Conservation (phyloP, 2,888 invertebrate species). For the Koerneria pararmatus region DNA sequence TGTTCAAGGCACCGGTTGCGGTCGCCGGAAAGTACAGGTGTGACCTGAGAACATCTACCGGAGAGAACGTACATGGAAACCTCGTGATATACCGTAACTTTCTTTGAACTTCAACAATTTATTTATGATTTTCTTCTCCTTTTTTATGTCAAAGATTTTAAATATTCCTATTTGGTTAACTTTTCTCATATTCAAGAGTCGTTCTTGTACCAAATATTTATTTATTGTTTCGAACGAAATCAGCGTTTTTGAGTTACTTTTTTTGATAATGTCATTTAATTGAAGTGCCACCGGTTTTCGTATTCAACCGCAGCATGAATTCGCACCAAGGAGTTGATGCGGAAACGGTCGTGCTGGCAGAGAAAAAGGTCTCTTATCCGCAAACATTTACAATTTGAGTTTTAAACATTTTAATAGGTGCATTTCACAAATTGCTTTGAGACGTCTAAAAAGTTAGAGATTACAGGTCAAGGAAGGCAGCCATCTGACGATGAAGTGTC, state of each 20-base stretch:
- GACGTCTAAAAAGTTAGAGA: too few relatives aligned
- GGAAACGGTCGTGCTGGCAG: not conserved
- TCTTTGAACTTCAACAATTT: not conserved
- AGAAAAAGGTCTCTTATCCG: not conserved
- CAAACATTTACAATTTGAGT: too few relatives aligned
- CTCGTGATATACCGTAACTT: constrained; percentile 5
- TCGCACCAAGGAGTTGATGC: not conserved
- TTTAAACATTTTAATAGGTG: too few relatives aligned
- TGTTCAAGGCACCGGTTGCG: not conserved
- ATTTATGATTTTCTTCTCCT: not conserved
- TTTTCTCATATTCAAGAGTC: too few relatives aligned
- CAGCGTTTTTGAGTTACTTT: too few relatives aligned
- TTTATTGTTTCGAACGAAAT: too few relatives aligned
- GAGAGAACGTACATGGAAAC: not conserved
- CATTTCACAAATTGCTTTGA: too few relatives aligned
- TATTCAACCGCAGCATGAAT: constrained; percentile 6
- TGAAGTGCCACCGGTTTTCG: constrained; percentile 13
- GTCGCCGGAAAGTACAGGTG: not conserved
- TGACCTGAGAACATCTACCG: constrained; percentile 3
- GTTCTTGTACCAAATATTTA: too few relatives aligned
- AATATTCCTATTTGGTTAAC: too few relatives aligned
- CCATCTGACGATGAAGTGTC: not conserved
- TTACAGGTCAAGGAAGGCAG: constrained; percentile 3
- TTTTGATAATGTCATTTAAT: too few relatives aligned
- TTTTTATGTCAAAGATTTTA: too few relatives aligned